These are phyloP conservation scores for Mya arenaria DNA, from an alignment of 1,140 invertebrate genomes.

Conservation along the genomic window DNA sequence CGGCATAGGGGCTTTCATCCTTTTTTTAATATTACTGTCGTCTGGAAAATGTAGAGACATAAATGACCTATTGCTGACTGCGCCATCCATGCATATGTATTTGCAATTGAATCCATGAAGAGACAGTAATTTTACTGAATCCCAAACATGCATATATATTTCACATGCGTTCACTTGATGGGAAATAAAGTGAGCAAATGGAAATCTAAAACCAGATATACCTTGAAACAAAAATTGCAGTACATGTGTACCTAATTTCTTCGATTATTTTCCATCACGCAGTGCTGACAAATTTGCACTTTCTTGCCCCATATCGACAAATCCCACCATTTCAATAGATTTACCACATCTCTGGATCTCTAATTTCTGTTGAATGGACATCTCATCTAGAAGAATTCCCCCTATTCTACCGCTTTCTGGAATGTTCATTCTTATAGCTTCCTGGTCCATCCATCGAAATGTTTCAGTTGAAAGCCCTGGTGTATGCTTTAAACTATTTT, in stretches of 20 bases:
- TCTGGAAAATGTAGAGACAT: neutral
- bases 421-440: conserved; percentile 25
- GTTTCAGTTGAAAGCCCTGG: neutral
- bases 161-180: conserved; percentile 28
- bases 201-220: conserved; percentile 53
- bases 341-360: conserved; percentile 18
- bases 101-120: conserved; percentile 29
- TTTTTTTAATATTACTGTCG: too few species aligned
- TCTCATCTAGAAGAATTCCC: conserved; percentile 31
- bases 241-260: conserved; percentile 23
- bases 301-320: conserved; percentile 26
- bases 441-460: conserved; percentile 47
- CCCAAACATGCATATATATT: conserved; percentile 45
- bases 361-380: conserved; percentile 40
- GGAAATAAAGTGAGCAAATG: conserved; percentile 53
- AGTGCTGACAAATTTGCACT: conserved; percentile 1
- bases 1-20: too few species aligned
- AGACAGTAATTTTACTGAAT: conserved; percentile 10
- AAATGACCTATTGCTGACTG: conserved; percentile 46
- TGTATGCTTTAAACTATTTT: conserved; percentile 4
- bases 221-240: conserved; percentile 53
- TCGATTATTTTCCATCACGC: conserved; percentile 41
- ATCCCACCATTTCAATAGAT: conserved; percentile 22
- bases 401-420: conserved; percentile 3
- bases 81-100: conserved; percentile 50